Conservation (phyloP, 2,888 invertebrate genomes). For the Phaedon cochleariae region DNA sequence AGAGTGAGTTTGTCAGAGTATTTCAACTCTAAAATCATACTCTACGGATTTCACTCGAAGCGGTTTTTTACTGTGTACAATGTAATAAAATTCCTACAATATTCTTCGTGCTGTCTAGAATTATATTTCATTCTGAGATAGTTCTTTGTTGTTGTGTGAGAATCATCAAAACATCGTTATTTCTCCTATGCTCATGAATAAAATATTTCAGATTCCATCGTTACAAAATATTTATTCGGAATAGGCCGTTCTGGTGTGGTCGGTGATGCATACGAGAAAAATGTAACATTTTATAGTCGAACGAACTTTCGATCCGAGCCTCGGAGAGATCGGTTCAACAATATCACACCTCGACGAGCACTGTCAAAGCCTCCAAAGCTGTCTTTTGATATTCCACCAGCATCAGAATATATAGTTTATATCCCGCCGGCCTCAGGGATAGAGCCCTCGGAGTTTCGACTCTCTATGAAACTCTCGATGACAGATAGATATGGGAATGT, state of each 20-base stretch:
- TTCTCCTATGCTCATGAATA: background rate
- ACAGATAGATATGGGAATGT: conserved; percentile 47
- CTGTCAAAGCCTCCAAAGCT: conserved; percentile 58
- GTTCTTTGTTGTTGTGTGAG: background rate
- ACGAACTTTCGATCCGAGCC: conserved; percentile 52
- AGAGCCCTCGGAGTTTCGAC: conserved; percentile 19
- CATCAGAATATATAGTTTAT: conserved; percentile 52
- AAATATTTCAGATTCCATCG: background rate
- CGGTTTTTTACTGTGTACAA: no score
- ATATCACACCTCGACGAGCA: conserved; percentile 60
- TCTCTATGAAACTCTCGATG: conserved; percentile 33
- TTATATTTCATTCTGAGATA: no score
- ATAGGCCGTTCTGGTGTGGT: conserved; percentile 40
- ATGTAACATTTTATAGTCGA: conserved; percentile 56
- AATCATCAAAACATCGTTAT: background rate
- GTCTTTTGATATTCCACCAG: conserved; percentile 60
- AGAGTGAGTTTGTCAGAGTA: no score
- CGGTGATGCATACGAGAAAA: conserved; percentile 50
- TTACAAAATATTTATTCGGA: conserved; percentile 18
- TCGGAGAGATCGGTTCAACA: conserved; percentile 52
- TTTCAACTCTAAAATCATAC: no score
- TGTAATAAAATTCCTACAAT: no score
- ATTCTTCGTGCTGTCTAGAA: no score
- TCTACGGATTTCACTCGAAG: no score
- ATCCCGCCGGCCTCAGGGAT: conserved; percentile 31